These are phyloP conservation scores for Gymnorhina tibicen DNA, from an alignment of 2,113 vertebrate genomes.

Conservation along the genomic window DNA sequence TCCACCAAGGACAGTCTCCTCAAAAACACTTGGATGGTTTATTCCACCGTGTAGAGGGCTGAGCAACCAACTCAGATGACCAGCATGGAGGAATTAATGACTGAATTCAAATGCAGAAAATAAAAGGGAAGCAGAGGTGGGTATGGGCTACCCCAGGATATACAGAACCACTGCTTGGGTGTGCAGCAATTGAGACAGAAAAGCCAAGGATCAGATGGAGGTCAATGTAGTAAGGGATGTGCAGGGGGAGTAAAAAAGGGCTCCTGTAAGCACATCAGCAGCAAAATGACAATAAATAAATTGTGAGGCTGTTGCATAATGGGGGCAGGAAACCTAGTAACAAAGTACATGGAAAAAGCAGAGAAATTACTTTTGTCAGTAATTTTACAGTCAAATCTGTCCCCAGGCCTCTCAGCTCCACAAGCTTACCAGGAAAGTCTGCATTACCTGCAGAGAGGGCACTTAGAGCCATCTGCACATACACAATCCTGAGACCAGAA, in stretches of 20 bases:
- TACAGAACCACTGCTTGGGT: background rate
- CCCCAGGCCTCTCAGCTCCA: background rate
- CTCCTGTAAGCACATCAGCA: background rate
- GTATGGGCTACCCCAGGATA: background rate
- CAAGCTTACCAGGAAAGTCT: background rate
- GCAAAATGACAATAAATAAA: background rate
- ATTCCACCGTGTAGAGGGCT: background rate
- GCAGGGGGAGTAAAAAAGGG: background rate
- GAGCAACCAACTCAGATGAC: background rate
- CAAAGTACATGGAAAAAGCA: background rate
- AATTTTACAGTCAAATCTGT: background rate
- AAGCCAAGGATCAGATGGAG: background rate
- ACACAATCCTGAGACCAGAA: background rate
- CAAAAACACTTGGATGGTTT: background rate
- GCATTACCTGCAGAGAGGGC: background rate
- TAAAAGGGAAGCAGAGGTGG: background rate
- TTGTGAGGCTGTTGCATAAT: background rate
- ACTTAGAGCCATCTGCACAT: background rate
- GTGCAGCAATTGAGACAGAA: background rate
- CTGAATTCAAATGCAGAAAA: background rate
- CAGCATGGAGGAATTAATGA: background rate
- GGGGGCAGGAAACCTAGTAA: background rate
- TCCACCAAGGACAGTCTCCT: background rate
- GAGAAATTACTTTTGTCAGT: background rate
- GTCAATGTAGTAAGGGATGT: background rate